These are phyloP conservation scores for Eucriotettix oculatus DNA, from an alignment of 2,888 invertebrate genomes.

Conservation along the genomic window DNA sequence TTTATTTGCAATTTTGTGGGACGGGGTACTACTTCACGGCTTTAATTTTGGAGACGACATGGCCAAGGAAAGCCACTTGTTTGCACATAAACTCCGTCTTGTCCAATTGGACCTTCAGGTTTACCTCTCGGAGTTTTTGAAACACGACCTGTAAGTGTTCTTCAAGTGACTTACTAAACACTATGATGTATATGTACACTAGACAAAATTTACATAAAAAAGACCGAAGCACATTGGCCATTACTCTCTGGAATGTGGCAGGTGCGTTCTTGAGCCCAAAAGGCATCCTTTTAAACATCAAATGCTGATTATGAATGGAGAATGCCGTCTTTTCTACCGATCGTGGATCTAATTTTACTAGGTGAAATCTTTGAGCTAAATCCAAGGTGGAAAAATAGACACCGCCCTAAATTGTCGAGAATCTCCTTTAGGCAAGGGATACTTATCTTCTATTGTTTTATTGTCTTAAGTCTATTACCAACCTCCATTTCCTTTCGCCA, in stretches of 20 bases:
- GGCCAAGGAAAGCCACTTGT: not conserved
- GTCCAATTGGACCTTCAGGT: not conserved
- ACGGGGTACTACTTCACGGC: not conserved
- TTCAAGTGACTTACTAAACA: not conserved
- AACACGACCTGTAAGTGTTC: not conserved
- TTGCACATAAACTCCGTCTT: not conserved
- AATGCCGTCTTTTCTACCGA: not conserved
- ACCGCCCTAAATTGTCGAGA: not conserved
- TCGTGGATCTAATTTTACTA: not conserved
- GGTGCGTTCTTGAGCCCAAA: not conserved
- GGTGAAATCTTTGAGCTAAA: not conserved
- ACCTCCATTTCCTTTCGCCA: too few species aligned
- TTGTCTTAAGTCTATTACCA: too few species aligned
- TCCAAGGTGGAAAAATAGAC: not conserved
- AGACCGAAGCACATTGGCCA: not conserved
- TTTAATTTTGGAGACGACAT: not conserved
- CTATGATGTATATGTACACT: not conserved
- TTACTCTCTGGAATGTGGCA: not conserved
- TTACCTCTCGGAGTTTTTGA: not conserved
- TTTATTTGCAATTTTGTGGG: not conserved
- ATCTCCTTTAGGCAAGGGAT: too few species aligned
- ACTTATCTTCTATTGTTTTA: too few species aligned
- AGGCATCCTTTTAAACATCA: not conserved
- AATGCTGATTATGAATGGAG: not conserved
- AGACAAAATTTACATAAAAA: not conserved